Percentiles rank a stretch among this genome's conserved stretches.
Evolutionary conservation across 1,140 invertebrate species (phyloP).

Genomic region (Aricia agestis): DNA sequence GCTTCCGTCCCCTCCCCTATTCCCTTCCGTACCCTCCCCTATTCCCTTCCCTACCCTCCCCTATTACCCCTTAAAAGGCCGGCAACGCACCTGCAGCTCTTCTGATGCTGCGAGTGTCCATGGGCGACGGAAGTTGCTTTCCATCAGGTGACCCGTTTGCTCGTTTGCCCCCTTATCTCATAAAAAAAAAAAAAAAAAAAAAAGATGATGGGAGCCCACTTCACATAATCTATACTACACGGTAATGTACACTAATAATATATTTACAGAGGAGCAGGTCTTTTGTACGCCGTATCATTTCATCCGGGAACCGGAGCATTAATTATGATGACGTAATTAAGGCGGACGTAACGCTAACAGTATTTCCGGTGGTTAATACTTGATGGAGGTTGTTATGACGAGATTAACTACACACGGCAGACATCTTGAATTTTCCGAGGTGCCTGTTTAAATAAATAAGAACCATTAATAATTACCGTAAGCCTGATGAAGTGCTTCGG

Average conservation of each 20-base stretch:
- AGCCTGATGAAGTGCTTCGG: background rate
- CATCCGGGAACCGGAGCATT: background rate
- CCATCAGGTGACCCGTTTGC: too few species aligned
- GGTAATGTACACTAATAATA: constrained; percentile 4
- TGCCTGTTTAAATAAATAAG: background rate
- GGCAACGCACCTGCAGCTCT: too few species aligned
- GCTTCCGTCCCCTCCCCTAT: too few species aligned
- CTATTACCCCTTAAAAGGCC: too few species aligned
- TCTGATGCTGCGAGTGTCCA: too few species aligned
- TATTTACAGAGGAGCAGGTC: constrained; percentile 4
- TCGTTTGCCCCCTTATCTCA: too few species aligned
- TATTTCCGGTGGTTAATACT: constrained; percentile 16
- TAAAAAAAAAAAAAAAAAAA: too few species aligned
- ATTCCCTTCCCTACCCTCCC: too few species aligned
- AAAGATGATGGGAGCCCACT: too few species aligned
- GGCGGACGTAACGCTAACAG: constrained; percentile 13
- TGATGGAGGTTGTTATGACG: constrained; percentile 17
- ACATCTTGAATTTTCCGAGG: constrained; percentile 7
- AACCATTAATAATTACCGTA: background rate
- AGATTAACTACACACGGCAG: constrained; percentile 9
- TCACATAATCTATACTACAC: too few species aligned
- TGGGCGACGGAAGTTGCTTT: too few species aligned
- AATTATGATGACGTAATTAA: constrained; percentile 16
- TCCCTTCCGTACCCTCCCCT: too few species aligned
- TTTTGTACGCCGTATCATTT: constrained; percentile 8